Base-by-base conservation (phyloP, 1,140 invertebrate genomes). In the Plectrocnemia conspersa region DNA sequence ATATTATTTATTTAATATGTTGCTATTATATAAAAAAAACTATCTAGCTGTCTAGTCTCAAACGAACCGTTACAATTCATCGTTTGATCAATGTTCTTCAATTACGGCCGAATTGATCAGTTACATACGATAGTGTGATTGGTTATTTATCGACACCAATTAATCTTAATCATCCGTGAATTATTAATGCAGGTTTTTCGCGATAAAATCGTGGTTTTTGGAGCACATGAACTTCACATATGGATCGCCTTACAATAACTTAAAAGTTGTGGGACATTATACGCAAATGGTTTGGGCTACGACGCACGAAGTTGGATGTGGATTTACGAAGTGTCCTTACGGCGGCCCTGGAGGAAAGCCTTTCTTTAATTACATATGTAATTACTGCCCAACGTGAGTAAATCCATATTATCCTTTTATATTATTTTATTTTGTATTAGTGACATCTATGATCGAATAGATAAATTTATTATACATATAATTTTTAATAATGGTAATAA, bases 351-450 rank as follows among this genome's bases (percentile, higher is more conserved):
- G 77, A 62, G 80, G 80, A 32, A 73, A 71, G 47, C 77, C 80
- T 2, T 90, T 83, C 68, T 90, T 80, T 69, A 88, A 84, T 69
- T 91, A 91, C 66, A 81, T 91, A n/a, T 91, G 88, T 68, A 89
- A 91, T 72, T 91, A 91, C 68, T 90, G 88, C 68, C 88, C 88
- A 1, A 82, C 80, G 88, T 89, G 77, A 83, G 81, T 78, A 3
- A 13, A 54, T 33, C 15, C 1, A 52, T 29, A 27, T 32, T 32
- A 7, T 19, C 16, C 16, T 38, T 16, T n/a, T n/a, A n/a, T n/a
- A n/a, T n/a, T n/a, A n/a, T 29, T 7, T 3, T 33, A 2, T 33
- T 33, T 33, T 33, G 32, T 9, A 33, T 3, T 33, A 33, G 32
- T n/a, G n/a, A 33, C 16, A 15, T 33, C 32, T 33, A 2, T 33